A percentile compares a stretch with the other conserved stretches of the same genome.
Conservation (phyloP, 1,140 invertebrate genomes). For the Bombus affinis region DNA sequence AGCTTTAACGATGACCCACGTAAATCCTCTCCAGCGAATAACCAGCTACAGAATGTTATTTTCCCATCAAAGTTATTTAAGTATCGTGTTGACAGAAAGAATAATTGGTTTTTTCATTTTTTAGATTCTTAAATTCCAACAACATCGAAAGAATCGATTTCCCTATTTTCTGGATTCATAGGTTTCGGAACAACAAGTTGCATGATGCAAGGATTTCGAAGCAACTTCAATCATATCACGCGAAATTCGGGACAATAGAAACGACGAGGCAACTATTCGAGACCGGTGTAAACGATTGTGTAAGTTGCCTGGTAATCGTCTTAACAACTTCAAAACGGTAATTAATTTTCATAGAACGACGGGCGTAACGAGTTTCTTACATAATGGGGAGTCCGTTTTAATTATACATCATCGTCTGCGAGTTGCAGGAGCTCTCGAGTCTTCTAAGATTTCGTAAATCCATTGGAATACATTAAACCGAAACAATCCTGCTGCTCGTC, state of each 20-base stretch:
- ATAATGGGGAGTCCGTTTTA: conserved; percentile 18
- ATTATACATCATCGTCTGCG: conserved; percentile 32
- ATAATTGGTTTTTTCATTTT: too few relatives aligned
- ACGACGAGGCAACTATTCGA: conserved; percentile 5
- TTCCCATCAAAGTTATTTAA: too few relatives aligned
- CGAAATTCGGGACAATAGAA: neutral
- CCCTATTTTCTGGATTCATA: too few relatives aligned
- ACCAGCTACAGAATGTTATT: too few relatives aligned
- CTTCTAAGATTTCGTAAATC: conserved; percentile 21
- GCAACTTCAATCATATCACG: neutral
- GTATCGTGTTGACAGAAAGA: too few relatives aligned
- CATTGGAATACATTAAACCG: conserved; percentile 39
- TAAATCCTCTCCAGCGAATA: too few relatives aligned
- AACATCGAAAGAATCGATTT: too few relatives aligned
- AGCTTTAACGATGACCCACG: too few relatives aligned
- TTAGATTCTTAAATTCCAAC: too few relatives aligned
- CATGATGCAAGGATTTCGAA: neutral
- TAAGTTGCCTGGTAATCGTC: conserved; percentile 21
- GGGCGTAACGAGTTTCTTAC: conserved; percentile 41
- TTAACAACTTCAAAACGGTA: conserved; percentile 37
- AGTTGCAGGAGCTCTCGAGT: neutral
- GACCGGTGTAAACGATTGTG: conserved; percentile 4
- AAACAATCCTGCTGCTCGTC: neutral
- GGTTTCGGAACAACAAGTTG: neutral
- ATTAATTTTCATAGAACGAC: conserved; percentile 46